Conservation (phyloP, 2,113 vertebrate genomes). For the Pseudolaguvia tuberculata region DNA sequence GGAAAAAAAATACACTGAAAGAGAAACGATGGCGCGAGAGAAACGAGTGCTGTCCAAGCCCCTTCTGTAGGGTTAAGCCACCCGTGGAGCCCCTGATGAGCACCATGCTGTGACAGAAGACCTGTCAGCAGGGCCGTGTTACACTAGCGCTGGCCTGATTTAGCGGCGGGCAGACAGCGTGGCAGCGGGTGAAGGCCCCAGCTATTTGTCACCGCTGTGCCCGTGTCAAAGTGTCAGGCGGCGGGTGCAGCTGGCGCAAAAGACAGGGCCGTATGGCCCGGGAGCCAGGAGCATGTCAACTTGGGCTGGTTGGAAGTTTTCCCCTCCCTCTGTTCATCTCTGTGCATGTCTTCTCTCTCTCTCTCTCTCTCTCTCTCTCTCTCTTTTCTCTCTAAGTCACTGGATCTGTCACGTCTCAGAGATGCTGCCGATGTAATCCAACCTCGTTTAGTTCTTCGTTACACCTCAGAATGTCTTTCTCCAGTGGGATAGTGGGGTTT, state of each 20-base stretch:
- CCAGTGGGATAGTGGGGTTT: not conserved
- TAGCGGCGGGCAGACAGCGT: slow-evolving; percentile 70
- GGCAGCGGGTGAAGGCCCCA: slow-evolving; percentile 75
- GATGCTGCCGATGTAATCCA: slow-evolving; percentile 25
- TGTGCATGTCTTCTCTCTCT: slow-evolving; percentile 28
- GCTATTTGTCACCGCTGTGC: slow-evolving; percentile 77
- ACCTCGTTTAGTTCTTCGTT: slow-evolving; percentile 14
- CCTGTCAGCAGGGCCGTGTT: slow-evolving; percentile 66
- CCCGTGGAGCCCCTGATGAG: slow-evolving; percentile 72
- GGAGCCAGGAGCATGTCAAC: slow-evolving; percentile 72
- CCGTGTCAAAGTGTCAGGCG: slow-evolving; percentile 76
- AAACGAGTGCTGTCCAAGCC: slow-evolving; percentile 50
- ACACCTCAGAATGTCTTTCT: slow-evolving; percentile 5
- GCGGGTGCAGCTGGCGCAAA: slow-evolving; percentile 70
- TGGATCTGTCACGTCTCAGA: slow-evolving; percentile 13
- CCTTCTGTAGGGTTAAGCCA: slow-evolving; percentile 62
- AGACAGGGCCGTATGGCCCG: slow-evolving; percentile 73
- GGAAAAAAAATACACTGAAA: slow-evolving; percentile 17
- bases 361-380: slow-evolving; percentile 24
- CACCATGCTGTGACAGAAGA: slow-evolving; percentile 67
- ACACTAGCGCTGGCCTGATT: slow-evolving; percentile 65
- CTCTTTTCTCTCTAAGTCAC: slow-evolving; percentile 29
- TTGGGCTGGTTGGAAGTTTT: slow-evolving; percentile 56
- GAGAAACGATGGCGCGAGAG: slow-evolving; percentile 28
- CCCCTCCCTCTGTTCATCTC: slow-evolving; percentile 45